Percentiles rank a stretch among this genome's conserved stretches.
These are phyloP conservation scores for Bubo blakistoni DNA, from an alignment of 2,113 vertebrate genomes.

Conservation along the genomic window DNA sequence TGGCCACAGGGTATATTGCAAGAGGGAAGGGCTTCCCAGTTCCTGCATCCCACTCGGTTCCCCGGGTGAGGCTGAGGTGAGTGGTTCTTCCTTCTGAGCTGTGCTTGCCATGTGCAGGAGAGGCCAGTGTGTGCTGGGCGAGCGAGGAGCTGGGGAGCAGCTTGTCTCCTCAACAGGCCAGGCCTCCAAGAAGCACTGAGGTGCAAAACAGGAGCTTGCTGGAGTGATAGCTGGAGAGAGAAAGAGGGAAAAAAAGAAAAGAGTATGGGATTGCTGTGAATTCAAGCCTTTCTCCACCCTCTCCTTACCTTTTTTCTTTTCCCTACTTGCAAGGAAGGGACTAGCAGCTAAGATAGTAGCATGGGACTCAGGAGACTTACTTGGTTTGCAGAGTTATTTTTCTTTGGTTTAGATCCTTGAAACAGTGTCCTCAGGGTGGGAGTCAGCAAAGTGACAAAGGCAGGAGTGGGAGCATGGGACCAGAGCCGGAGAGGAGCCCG, in stretches of 20 bases:
- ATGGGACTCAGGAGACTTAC: not conserved
- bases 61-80: not conserved
- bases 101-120: not conserved
- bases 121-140: not conserved
- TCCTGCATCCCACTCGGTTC: accelerated
- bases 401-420: not conserved
- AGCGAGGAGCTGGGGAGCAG: not conserved
- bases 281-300: not conserved
- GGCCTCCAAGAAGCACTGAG: not conserved
- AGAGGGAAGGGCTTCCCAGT: not conserved
- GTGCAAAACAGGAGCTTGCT: not conserved
- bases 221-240: not conserved
- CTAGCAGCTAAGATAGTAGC: not conserved
- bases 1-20: not conserved
- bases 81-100: not conserved
- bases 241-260: not conserved
- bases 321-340: not conserved
- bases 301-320: not conserved
- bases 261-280: not conserved
- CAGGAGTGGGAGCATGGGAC: not conserved
- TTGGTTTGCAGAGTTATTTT: not conserved
- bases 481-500: not conserved
- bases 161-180: not conserved
- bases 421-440: not conserved
- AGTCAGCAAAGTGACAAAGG: not conserved